A percentile compares a stretch with the other conserved stretches of the same genome.
These are phyloP conservation scores for Synanthedon vespiformis DNA, from an alignment of 2,888 invertebrate genomes.

Conservation along the genomic window DNA sequence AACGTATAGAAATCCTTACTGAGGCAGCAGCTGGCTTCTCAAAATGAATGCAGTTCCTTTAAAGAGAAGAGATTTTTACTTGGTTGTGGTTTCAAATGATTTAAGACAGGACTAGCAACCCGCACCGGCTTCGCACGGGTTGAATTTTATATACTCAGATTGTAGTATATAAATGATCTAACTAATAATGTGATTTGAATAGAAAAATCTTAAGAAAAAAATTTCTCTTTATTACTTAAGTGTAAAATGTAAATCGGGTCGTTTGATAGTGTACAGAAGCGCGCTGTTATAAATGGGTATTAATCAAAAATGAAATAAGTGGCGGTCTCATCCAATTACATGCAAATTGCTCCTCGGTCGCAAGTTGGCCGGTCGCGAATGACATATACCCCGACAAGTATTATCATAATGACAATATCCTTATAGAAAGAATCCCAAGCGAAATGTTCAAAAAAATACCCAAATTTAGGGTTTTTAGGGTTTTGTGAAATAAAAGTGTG, in stretches of 20 bases:
- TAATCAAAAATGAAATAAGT: conserved; percentile 13
- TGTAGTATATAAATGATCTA: too few relatives aligned
- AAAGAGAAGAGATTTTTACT: neutral
- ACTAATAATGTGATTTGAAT: too few relatives aligned
- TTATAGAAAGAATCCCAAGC: neutral
- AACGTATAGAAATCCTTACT: neutral
- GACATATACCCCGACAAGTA: neutral
- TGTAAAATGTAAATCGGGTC: too few relatives aligned
- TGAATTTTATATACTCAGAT: too few relatives aligned
- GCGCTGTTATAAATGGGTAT: conserved; percentile 5
- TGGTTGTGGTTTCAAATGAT: too few relatives aligned
- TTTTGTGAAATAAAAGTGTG: too few relatives aligned
- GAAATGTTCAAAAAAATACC: neutral
- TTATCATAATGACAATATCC: neutral
- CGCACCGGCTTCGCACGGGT: too few relatives aligned
- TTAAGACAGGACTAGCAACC: too few relatives aligned
- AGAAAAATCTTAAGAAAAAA: too few relatives aligned
- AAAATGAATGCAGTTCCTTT: neutral
- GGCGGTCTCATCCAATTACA: conserved; percentile 19
- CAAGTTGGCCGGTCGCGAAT: conserved; percentile 7
- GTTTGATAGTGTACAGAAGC: too few relatives aligned
- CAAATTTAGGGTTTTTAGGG: too few relatives aligned
- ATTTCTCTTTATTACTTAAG: too few relatives aligned
- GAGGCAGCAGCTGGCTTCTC: neutral
- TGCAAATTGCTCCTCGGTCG: conserved; percentile 21